Evolutionary conservation across 1,140 invertebrate genomes (phyloP).

Genomic region (Bombus superbus): DNA sequence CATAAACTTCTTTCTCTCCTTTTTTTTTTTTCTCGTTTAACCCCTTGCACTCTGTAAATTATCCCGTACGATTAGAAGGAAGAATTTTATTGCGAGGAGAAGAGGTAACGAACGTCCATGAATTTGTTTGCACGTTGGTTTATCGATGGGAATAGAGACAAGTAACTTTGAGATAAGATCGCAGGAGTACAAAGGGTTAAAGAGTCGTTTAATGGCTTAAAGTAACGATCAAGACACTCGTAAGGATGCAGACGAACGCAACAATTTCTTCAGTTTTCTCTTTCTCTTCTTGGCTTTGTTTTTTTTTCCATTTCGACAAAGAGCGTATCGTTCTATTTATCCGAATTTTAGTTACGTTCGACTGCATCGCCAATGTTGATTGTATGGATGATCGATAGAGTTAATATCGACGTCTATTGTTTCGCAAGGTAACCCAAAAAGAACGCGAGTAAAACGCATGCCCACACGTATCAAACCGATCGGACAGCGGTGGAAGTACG

Average conservation of each 20-base stretch:
- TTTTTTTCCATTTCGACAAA: neutral
- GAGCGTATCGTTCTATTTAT: neutral
- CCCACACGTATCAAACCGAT: constrained; percentile 3
- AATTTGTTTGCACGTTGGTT: too few species aligned
- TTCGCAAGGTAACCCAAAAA: constrained; percentile 20
- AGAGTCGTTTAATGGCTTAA: too few species aligned
- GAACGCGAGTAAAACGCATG: constrained; percentile 32
- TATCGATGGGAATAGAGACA: too few species aligned
- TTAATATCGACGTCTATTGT: constrained; percentile 28
- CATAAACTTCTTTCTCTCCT: neutral
- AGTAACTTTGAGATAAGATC: too few species aligned
- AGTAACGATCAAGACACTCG: neutral
- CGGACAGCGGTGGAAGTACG: constrained; percentile 37
- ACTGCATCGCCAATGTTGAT: neutral
- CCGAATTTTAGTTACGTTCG: neutral
- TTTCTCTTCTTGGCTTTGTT: neutral
- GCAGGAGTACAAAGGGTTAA: neutral
- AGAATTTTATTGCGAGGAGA: neutral
- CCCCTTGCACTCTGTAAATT: neutral
- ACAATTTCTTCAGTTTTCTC: neutral
- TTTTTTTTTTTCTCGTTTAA: neutral
- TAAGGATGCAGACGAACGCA: neutral
- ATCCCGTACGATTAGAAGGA: neutral
- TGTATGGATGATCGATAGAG: constrained; percentile 32
- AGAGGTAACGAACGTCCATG: too few species aligned